Conservation (phyloP, 2,113 vertebrate species). For the Mesoclemmys tuberculata region DNA sequence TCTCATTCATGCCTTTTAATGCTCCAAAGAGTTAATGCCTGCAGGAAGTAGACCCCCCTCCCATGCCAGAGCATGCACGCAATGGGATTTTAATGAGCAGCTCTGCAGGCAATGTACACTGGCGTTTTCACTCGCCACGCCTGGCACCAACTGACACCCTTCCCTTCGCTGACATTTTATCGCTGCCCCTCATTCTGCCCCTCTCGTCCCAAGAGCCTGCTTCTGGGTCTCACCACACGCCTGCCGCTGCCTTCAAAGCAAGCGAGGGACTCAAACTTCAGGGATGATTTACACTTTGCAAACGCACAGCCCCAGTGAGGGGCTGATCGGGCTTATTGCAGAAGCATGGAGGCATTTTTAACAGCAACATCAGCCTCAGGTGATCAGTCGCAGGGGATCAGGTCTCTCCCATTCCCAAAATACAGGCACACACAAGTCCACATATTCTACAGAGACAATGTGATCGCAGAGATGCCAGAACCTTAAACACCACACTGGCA, state of each 20-base stretch:
- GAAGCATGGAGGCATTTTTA: background rate
- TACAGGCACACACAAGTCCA: background rate
- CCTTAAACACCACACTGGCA: background rate
- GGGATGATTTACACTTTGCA: background rate
- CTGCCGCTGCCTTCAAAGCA: background rate
- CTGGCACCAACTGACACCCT: background rate
- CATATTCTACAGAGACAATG: accelerated
- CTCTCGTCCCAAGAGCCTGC: background rate
- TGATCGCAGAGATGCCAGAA: background rate
- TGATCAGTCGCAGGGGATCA: background rate
- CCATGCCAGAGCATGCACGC: background rate
- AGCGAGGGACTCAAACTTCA: background rate
- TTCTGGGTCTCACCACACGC: background rate
- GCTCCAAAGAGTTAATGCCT: background rate
- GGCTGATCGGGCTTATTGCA: background rate
- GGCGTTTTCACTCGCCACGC: background rate
- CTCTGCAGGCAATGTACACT: background rate
- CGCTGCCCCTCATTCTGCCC: background rate
- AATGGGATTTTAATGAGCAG: background rate
- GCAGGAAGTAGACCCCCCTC: background rate
- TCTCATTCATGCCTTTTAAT: background rate
- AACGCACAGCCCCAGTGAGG: background rate
- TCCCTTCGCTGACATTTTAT: background rate
- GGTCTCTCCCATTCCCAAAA: background rate
- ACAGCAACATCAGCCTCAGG: background rate